Base-by-base conservation (phyloP, 2,113 vertebrate genomes). In the Cathartes aura region DNA sequence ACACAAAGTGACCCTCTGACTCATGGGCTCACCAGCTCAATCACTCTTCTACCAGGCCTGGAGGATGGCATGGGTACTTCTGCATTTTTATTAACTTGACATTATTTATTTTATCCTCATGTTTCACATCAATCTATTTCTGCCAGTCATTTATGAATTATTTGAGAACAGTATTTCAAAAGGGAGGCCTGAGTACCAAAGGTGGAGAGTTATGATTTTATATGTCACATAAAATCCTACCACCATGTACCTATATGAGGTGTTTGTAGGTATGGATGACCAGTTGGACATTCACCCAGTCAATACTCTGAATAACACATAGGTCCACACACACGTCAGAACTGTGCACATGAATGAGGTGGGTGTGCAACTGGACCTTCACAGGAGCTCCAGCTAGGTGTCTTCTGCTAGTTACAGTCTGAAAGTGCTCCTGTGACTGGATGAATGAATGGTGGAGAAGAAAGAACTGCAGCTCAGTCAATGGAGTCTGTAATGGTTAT, bases 21-120 rank as follows among this genome's bases (percentile, higher is more conserved):
- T 82, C 1, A 1, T 45, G 34, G 53, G 43, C 43, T 81, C 43
- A 66, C 29, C 21, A 5, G 7, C 11, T 21, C 0, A 0, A 38
- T 55, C 15, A 15, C 12, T 62, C 52, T 63, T 75, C 64, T 82
- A 11, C 15, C 40, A 84, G 55, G 8, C 60, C 59, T 78, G 32
- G 43, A 81, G 58, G 40, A n/a, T n/a, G 59, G 27, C 23, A 52
- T 8, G 20, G 52, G 8, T 42, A 23, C 27, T 45, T 84, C 67
- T 55, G 60, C 3, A 2, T 47, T 96, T 87, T 59, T 30, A 52
- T 63, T 92, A 84, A 68, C 53, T 62, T 58, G 13, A 42, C 20
- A 43, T 73, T 9, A 14, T 60, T 71, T 76, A 27, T 78, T 93
- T 89, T 89, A 62, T 10, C n/a, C 4, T 81, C 3, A 16, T 38